These are phyloP conservation scores for Nasonia giraulti DNA, from an alignment of 1,140 invertebrate species.

Conservation along the genomic window DNA sequence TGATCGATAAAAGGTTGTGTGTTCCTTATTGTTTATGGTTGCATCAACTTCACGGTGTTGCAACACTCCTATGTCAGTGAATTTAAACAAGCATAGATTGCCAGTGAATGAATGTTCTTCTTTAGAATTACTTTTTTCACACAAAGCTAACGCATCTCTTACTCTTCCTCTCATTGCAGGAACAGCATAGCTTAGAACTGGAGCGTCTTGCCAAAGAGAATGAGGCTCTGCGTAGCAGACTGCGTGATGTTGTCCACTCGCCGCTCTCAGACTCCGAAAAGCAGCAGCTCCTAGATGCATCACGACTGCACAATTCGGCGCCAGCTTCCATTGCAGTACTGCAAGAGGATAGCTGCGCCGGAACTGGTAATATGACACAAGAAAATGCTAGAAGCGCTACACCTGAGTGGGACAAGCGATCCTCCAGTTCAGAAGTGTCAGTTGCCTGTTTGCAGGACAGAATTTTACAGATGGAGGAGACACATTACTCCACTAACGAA, in stretches of 20 bases:
- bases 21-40: no score
- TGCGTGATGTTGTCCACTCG: conserved; percentile 85
- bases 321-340: conserved; percentile 78
- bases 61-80: not conserved
- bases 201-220: conserved; percentile 83
- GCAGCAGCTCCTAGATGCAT: conserved; percentile 82
- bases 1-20: no score
- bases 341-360: conserved; percentile 66
- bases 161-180: conserved; percentile 62
- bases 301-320: conserved; percentile 79
- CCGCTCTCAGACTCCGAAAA: conserved; percentile 89
- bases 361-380: conserved; percentile 69
- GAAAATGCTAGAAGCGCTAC: conserved; percentile 80
- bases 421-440: conserved; percentile 89
- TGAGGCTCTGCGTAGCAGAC: conserved; percentile 80
- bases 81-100: not conserved
- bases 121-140: not conserved
- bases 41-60: not conserved
- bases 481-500: conserved; percentile 89
- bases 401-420: conserved; percentile 92
- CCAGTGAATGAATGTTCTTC: not conserved
- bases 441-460: conserved; percentile 94
- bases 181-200: conserved; percentile 80
- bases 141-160: not conserved
- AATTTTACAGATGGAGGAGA: conserved; percentile 85